Conservation (phyloP, 1,140 invertebrate genomes). For the Heterodera schachtii region DNA sequence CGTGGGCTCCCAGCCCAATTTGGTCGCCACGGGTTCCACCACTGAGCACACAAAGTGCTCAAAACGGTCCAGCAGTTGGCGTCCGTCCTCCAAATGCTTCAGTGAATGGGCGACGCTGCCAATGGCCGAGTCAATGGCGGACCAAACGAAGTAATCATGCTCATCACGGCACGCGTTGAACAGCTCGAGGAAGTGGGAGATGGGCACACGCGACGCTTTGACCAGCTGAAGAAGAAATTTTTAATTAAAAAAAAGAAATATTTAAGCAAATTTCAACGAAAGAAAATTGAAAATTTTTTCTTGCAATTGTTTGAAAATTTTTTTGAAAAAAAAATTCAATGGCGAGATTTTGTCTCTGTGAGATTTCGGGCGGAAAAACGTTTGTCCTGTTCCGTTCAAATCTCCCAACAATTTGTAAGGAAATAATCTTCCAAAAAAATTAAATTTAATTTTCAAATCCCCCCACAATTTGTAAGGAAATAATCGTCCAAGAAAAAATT, state of each 20-base stretch:
- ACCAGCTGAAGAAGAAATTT: constrained; percentile 68
- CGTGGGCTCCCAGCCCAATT: constrained; percentile 67
- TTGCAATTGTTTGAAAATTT: no score
- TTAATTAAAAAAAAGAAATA: neutral
- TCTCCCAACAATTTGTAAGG: no score
- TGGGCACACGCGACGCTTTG: constrained; percentile 45
- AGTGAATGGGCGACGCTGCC: constrained; percentile 31
- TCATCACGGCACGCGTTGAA: constrained; percentile 49
- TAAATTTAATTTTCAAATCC: no score
- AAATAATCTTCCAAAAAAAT: no score
- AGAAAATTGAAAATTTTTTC: no score
- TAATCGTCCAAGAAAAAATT: no score
- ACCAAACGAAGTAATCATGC: constrained; percentile 62
- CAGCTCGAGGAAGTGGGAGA: constrained; percentile 57
- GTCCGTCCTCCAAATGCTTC: constrained; percentile 50
- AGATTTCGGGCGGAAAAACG: no score
- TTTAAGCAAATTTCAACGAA: no score
- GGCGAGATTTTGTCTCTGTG: no score
- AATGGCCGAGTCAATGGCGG: constrained; percentile 50
- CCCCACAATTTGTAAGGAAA: no score
- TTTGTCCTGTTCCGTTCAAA: no score
- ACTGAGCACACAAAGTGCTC: constrained; percentile 64
- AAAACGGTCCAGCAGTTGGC: constrained; percentile 57
- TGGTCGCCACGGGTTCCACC: constrained; percentile 62
- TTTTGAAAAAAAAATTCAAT: no score